Evolutionary conservation across 2,113 vertebrate species (phyloP), one percentile per base, ranked within the genome.

Genomic region (Amphiprion ocellaris): DNA sequence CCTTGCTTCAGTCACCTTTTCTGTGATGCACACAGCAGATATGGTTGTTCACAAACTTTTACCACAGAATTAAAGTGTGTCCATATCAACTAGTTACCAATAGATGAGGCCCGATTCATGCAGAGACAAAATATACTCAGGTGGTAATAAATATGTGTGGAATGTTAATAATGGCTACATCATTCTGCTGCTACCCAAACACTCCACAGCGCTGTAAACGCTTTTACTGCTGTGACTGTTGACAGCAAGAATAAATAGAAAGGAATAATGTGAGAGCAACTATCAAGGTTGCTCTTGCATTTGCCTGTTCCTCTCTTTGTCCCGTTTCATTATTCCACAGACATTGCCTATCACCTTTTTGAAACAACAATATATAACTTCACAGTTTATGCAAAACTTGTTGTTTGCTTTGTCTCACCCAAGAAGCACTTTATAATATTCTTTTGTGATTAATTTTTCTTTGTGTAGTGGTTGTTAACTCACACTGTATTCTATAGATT

Each of bases 111-210:
- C 3, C 52, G 19, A 59, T 67, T 50, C 0, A 41, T 56, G 52
- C 12, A 54, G 72, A 52, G 67, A 17, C 24, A 30, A 69, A 68
- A 66, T 4, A 30, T 4, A 56, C 33, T 5, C 30, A 15, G 17
- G 14, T 10, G n/a, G 9, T 16, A 12, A 52, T 37, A n/a, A 17
- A 23, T 74, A 58, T 21, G 50, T 33, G 47, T 24, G 26, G 23
- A 52, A 24, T 74, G 81, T 77, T 28, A 65, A 73, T 50, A 24
- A 69, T 4, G 10, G 8, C 44, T 33, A 5, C 26, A 72, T 59
- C n/a, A 39, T 3, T 53, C 2, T 12, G 33, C n/a, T 5, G 11
- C 1, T 33, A 10, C 19, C 4, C 14, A 28, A 17, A 69, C 46
- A 44, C 19, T 6, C 33, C 23, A 28, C 33, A 55, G 21, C 2